Conservation (phyloP, 2,797 vertebrate species). For the Sylvilagus floridanus region DNA sequence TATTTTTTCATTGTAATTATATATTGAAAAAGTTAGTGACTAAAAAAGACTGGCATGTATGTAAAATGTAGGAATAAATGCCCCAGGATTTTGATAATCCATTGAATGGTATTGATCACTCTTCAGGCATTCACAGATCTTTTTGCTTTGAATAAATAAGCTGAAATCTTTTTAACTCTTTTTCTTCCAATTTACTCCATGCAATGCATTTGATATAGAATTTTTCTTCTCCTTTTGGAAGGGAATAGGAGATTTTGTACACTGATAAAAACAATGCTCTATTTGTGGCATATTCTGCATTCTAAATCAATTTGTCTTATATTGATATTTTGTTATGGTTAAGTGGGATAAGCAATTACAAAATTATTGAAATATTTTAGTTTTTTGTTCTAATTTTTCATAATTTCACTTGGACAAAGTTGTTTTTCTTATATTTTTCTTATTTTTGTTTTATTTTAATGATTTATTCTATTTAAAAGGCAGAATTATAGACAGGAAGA, state of each 20-base stretch:
- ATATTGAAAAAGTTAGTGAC: constrained; percentile 55
- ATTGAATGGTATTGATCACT: constrained; percentile 37
- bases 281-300: not conserved
- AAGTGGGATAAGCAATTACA: not conserved
- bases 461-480: too few species aligned
- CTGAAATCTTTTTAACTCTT: constrained; percentile 60
- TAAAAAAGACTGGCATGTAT: constrained; percentile 6
- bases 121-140: constrained; percentile 2
- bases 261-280: not conserved
- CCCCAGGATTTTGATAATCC: constrained; percentile 44
- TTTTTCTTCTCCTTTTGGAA: not conserved
- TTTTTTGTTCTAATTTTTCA: constrained; percentile 53
- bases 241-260: not conserved
- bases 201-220: constrained; percentile 14
- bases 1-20: constrained; percentile 2
- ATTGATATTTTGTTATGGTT: not conserved
- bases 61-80: not conserved
- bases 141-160: constrained; percentile 5
- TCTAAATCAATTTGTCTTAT: not conserved
- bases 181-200: not conserved
- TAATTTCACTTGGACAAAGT: constrained; percentile 25
- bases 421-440: not conserved
- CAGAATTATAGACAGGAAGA: too few species aligned
- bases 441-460: not conserved
- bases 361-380: not conserved